phyloP scores from a whole-genome alignment of 2,113 vertebrate species.

The Donacobius atricapilla region DNA sequence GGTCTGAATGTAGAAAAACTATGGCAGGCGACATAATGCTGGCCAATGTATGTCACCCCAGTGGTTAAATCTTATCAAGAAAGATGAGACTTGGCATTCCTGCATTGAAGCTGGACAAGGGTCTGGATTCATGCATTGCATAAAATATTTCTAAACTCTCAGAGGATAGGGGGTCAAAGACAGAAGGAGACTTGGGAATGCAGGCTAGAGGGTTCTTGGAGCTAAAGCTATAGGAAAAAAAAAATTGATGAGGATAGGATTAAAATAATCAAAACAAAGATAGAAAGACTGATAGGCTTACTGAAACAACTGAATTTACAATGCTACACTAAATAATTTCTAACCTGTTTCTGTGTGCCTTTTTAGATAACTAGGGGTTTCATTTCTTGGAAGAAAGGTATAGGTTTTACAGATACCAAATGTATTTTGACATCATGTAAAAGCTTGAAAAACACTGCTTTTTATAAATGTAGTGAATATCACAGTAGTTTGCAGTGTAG shows the following conservation, averaged over 20 bases:
- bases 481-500: neutral
- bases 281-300: neutral
- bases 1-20: neutral
- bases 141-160: neutral
- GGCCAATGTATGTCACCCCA: neutral
- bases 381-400: neutral
- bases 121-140: neutral
- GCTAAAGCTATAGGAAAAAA: neutral
- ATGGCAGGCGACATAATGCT: neutral
- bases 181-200: neutral
- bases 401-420: neutral
- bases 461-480: neutral
- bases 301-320: neutral
- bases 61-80: neutral
- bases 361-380: neutral
- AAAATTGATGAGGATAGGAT: neutral
- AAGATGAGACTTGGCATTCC: neutral
- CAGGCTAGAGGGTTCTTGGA: neutral
- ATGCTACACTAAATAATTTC: neutral
- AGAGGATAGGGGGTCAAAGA: neutral
- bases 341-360: neutral
- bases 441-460: neutral
- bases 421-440: neutral
- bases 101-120: neutral
- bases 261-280: neutral